Evolutionary conservation across 1,140 invertebrate species (phyloP), one percentile per base, ranked within the genome.

Genomic region (Acromyrmex heyeri): DNA sequence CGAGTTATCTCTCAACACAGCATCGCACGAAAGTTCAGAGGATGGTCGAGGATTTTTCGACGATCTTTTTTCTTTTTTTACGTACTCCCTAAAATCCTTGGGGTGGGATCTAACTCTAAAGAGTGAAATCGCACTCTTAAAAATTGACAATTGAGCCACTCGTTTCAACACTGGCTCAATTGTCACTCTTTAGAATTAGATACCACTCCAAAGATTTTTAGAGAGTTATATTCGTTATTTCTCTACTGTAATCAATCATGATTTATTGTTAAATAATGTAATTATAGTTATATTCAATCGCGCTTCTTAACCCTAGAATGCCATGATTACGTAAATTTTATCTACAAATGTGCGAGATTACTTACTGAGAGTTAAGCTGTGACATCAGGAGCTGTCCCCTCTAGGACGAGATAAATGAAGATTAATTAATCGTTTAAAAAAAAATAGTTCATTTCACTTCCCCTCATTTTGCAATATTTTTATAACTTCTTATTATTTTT

Each of bases 1-100:
- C 69, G 69, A 83, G 79, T 48, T 34, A 61, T 21, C 16, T n/a
- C 34, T 27, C 55, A 50, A 50, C 18, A 5, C 50, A 14, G 64
- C 16, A 7, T 6, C n/a, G 30, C 21, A 21, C 65, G 38, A 61
- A 61, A 73, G 16, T 65, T 44, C 8, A 14, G 24, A 24, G 24
- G 24, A 24, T 18, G 16, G 8, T 24, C 18, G 30, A 62, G 6
- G 27, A 27, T 78, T 4, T 34, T n/a, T 14, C 44, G 18, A 7
- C 18, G 14, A 48, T 53, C 12, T 21, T 3, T 18, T 21, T 3
- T 38, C 34, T 6, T 53, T 53, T 67, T 65, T 50, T 50, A 50
- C 4, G 14, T 50, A 50, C 8, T 44, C 38, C 10, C 38, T 44
- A 10, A 44, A 44, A 44, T 44, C 38, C 38, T 44, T 44, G 8